Evolutionary conservation across 2,797 vertebrate species (phyloP).

Genomic region (Borostomias antarcticus): DNA sequence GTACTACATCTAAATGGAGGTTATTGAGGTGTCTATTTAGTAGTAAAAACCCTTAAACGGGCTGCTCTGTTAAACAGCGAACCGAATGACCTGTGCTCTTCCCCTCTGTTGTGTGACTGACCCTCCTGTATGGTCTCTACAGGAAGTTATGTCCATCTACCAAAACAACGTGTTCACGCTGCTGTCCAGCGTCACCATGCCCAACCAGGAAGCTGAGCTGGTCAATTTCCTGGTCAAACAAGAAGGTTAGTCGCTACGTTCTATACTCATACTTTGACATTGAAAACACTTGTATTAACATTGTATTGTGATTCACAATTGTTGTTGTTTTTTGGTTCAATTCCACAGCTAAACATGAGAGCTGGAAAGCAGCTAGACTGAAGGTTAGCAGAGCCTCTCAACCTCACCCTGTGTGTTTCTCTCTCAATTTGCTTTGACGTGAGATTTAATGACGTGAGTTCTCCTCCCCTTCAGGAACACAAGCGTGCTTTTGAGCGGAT

Average conservation of each 20-base stretch:
- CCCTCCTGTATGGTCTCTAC: background rate
- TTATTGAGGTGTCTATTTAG: background rate
- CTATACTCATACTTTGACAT: too few relatives aligned
- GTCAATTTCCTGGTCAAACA: conserved; percentile 83
- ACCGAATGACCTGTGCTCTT: background rate
- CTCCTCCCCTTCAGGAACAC: conserved; percentile 82
- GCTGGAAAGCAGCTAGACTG: conserved; percentile 86
- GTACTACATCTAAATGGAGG: background rate
- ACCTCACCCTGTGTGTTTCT: background rate
- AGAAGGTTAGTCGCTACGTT: conserved; percentile 69
- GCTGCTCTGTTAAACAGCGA: too few relatives aligned
- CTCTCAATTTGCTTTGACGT: background rate
- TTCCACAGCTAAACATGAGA: conserved; percentile 76
- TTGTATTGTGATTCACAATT: background rate
- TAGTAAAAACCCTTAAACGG: too few relatives aligned
- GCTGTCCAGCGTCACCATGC: conserved; percentile 84
- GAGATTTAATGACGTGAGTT: background rate
- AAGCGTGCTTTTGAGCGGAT: conserved; percentile 85
- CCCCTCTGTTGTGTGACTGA: background rate
- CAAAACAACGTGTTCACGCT: conserved; percentile 88
- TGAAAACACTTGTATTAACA: too few relatives aligned
- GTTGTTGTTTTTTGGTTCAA: background rate
- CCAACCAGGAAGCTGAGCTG: conserved; percentile 72
- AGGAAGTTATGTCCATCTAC: conserved; percentile 76
- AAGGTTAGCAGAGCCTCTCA: conserved; percentile 72